phyloP scores from a whole-genome alignment of 2,113 vertebrate genomes.

The Rousettus leschenaultii region DNA sequence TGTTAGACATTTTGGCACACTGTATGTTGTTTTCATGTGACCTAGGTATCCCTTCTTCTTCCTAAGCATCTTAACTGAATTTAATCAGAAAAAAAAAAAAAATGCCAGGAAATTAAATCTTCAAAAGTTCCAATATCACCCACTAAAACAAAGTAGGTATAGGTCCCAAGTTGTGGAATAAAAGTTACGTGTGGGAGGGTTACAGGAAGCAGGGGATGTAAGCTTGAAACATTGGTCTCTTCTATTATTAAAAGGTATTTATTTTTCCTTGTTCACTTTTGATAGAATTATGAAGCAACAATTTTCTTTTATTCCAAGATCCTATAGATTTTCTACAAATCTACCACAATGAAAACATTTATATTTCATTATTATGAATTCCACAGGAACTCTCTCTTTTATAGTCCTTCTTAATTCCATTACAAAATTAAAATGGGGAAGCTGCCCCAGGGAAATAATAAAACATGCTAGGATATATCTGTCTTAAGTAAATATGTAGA shows the following conservation, averaged over 20 bases:
- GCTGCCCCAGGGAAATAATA: slow-evolving; percentile 38
- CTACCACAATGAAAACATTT: slow-evolving; percentile 61
- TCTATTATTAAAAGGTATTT: slow-evolving; percentile 53
- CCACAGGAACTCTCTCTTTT: slow-evolving; percentile 43
- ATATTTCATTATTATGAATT: slow-evolving; percentile 68
- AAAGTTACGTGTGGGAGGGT: background rate
- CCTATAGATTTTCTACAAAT: slow-evolving; percentile 64
- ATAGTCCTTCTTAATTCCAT: slow-evolving; percentile 54
- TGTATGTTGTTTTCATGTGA: background rate
- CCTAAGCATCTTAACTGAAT: background rate
- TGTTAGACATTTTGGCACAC: background rate
- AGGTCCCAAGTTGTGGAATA: background rate
- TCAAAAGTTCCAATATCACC: background rate
- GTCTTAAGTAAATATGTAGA: slow-evolving; percentile 43
- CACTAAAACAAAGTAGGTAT: background rate
- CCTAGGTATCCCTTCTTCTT: background rate
- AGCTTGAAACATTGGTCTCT: background rate
- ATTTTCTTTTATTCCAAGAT: slow-evolving; percentile 62
- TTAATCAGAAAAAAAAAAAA: background rate
- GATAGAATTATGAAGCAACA: slow-evolving; percentile 54
- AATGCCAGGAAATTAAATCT: background rate
- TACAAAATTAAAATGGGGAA: slow-evolving; percentile 62
- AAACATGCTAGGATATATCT: slow-evolving; percentile 45
- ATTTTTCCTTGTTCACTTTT: slow-evolving; percentile 56
- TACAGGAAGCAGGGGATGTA: fast-evolving